Conservation (phyloP, 2,888 invertebrate species). For the Clitarchus hookeri region DNA sequence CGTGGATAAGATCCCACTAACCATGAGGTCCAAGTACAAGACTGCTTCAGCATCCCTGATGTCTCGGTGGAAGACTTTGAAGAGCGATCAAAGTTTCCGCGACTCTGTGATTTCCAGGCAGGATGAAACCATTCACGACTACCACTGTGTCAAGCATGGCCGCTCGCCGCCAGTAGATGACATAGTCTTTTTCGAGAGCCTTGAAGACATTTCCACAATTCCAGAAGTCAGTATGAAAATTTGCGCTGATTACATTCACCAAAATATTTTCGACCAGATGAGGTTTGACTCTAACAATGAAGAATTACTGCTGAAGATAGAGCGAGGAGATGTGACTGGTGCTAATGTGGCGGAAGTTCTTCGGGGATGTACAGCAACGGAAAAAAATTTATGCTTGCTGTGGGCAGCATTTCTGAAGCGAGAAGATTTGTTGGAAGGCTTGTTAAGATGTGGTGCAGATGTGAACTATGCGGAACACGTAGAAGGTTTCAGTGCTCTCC, state of each 20-base stretch:
- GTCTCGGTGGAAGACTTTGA: constrained; percentile 24
- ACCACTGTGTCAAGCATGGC: constrained; percentile 67
- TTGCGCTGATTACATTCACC: constrained; percentile 68
- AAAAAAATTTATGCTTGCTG: constrained; percentile 70
- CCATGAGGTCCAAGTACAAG: constrained; percentile 33
- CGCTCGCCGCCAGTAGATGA: constrained; percentile 81
- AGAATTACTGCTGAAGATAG: constrained; percentile 73
- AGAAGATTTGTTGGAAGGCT: constrained; percentile 66
- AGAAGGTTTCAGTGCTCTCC: constrained; percentile 70
- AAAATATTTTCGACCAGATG: constrained; percentile 76
- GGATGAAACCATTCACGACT: constrained; percentile 11
- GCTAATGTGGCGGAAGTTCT: too few relatives aligned
- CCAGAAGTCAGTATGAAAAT: constrained; percentile 53
- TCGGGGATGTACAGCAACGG: too few relatives aligned
- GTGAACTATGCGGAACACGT: constrained; percentile 71
- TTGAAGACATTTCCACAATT: constrained; percentile 58
- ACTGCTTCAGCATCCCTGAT: constrained; percentile 34
- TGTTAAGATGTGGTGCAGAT: constrained; percentile 72
- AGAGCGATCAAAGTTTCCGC: neutral
- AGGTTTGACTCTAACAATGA: constrained; percentile 68
- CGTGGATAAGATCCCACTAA: constrained; percentile 48
- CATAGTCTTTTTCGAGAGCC: constrained; percentile 80
- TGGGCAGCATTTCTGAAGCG: constrained; percentile 77
- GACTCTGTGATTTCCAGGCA: neutral
- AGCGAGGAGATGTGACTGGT: too few relatives aligned